Conservation (phyloP, 1,140 invertebrate genomes). For the Atopsyche davidsoni region DNA sequence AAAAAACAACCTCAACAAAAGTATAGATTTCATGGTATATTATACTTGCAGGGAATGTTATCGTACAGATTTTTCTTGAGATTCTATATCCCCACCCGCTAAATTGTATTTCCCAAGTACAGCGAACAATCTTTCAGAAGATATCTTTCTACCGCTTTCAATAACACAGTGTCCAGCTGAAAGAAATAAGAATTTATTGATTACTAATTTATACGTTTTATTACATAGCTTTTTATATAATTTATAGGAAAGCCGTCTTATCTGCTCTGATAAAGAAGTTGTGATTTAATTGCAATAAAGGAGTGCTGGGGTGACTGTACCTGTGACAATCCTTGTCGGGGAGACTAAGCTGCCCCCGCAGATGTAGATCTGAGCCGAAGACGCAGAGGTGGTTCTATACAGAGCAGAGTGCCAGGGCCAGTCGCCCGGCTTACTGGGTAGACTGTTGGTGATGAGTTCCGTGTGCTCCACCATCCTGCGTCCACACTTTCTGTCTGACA, state of each 20-base stretch:
- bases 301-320: too few species aligned
- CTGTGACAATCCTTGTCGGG: too few species aligned
- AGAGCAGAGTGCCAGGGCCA: constrained; percentile 28
- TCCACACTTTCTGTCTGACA: not conserved
- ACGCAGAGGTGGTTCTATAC: constrained; percentile 8
- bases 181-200: too few species aligned
- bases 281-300: too few species aligned
- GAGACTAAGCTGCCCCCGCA: constrained; percentile 23
- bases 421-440: constrained; percentile 13
- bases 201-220: too few species aligned
- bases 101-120: constrained; percentile 14
- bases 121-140: constrained; percentile 31
- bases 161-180: constrained; percentile 39
- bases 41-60: not conserved
- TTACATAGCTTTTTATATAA: constrained; percentile 1
- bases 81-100: not conserved
- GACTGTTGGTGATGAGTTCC: constrained; percentile 6
- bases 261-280: too few species aligned
- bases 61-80: not conserved
- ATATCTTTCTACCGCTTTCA: constrained; percentile 24
- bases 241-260: not conserved
- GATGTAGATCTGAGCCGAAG: constrained; percentile 10
- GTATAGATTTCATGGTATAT: not conserved
- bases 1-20: not conserved
- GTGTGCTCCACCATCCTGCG: not conserved